Conservation (phyloP, 2,113 vertebrate genomes). For the Hiodon alosoides region DNA sequence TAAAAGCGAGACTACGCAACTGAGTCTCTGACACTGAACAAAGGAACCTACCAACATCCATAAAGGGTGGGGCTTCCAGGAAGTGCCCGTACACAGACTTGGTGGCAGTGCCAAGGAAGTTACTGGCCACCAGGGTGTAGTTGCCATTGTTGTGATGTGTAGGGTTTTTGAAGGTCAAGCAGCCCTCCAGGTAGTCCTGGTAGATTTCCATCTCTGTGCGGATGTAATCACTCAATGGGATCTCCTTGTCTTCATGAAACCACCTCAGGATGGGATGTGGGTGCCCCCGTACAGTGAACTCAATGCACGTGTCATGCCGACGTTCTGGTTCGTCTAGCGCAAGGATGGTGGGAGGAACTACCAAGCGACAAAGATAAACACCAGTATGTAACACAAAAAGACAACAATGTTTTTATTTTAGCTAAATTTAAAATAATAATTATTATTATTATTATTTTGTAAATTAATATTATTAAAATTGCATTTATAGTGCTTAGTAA, state of each 20-base stretch:
- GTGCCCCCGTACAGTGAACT: conserved; percentile 87
- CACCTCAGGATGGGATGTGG: conserved; percentile 85
- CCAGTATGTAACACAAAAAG: not conserved
- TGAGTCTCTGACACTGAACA: not conserved
- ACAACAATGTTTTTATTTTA: not conserved
- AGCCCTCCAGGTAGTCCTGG: conserved; percentile 86
- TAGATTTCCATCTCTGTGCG: conserved; percentile 79
- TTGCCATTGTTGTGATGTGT: conserved; percentile 96
- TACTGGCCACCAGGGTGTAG: conserved; percentile 90
- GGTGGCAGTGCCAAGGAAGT: conserved; percentile 77
- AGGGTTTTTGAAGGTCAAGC: conserved; percentile 88
- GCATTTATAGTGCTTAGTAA: too few relatives aligned
- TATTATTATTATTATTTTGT: too few relatives aligned
- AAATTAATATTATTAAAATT: too few relatives aligned
- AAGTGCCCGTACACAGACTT: conserved; percentile 91
- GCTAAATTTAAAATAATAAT: not conserved
- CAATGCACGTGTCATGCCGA: conserved; percentile 88
- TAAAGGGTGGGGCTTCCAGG: conserved; percentile 68
- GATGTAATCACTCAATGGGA: conserved; percentile 77
- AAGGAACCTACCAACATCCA: conserved; percentile 39
- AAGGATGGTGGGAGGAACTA: conserved; percentile 89
- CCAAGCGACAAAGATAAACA: not conserved
- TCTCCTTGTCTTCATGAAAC: conserved; percentile 77
- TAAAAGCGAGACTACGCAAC: not conserved
- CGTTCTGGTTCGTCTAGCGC: conserved; percentile 82